These are phyloP conservation scores for Neoitamus cyanurus DNA, from an alignment of 2,888 invertebrate species.

Conservation along the genomic window DNA sequence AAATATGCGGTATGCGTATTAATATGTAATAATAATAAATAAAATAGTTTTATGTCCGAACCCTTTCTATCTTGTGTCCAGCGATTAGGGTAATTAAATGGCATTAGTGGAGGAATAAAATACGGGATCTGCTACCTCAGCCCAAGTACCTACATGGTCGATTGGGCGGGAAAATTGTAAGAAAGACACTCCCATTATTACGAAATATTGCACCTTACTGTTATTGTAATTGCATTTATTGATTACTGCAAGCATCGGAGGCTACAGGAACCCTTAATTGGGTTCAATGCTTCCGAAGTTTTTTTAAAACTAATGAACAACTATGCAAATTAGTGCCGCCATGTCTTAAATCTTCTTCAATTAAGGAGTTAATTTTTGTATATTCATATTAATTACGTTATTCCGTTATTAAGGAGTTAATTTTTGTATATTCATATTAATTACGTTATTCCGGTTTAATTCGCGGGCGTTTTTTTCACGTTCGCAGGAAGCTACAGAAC, in stretches of 20 bases:
- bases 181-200: background rate
- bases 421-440: background rate
- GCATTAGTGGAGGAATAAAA: too few relatives aligned
- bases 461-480: background rate
- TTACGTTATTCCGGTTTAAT: background rate
- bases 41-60: too few relatives aligned
- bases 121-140: too few relatives aligned
- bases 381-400: background rate
- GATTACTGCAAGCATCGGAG: background rate
- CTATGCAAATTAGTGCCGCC: background rate
- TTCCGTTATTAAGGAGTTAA: too few relatives aligned
- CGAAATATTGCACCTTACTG: background rate
- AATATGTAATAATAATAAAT: too few relatives aligned
- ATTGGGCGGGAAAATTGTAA: background rate
- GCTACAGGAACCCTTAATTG: background rate
- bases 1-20: too few relatives aligned
- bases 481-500: background rate
- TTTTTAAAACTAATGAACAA: background rate
- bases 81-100: too few relatives aligned
- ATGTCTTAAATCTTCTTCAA: background rate
- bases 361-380: slow-evolving; percentile 1
- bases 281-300: background rate
- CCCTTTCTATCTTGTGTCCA: too few relatives aligned
- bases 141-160: too few relatives aligned
- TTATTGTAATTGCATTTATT: background rate